phyloP scores from a whole-genome alignment of 2,797 vertebrate species.

The Periparus ater region DNA sequence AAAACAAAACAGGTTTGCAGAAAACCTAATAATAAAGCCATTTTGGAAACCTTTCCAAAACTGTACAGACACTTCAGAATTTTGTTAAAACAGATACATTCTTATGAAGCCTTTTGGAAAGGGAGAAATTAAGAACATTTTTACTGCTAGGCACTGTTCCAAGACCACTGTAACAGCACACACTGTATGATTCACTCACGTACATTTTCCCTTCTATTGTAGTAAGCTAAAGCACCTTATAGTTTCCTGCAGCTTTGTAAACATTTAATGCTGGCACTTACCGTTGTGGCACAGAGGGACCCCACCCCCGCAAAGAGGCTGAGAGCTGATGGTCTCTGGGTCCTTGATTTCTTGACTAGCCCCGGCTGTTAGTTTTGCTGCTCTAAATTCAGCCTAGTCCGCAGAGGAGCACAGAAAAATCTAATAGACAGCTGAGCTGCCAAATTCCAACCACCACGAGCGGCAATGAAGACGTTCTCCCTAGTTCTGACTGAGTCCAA shows the following conservation, averaged over 20 bases:
- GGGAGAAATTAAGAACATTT: not conserved
- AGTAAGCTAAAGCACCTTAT: not conserved
- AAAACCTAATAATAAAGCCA: not conserved
- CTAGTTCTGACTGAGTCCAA: constrained; percentile 35
- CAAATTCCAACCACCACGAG: constrained; percentile 42
- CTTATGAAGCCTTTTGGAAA: not conserved
- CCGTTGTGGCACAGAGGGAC: not conserved
- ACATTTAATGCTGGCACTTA: constrained; percentile 59
- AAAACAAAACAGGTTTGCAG: not conserved
- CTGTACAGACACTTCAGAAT: not conserved
- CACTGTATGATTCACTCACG: not conserved
- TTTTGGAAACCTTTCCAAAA: not conserved
- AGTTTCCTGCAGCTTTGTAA: not conserved
- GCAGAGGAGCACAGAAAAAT: constrained; percentile 4
- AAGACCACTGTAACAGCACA: not conserved
- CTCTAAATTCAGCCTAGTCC: constrained; percentile 10
- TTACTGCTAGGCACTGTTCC: not conserved
- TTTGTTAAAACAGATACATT: not conserved
- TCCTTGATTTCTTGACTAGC: not conserved
- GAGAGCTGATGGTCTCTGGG: not conserved
- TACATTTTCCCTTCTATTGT: not conserved
- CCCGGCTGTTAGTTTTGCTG: not conserved
- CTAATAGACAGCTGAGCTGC: not conserved
- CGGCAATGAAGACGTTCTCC: constrained; percentile 41
- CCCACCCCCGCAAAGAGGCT: not conserved